Evolutionary conservation across 2,888 invertebrate species (phyloP).

Genomic region (Carpatolechia fugitivella): DNA sequence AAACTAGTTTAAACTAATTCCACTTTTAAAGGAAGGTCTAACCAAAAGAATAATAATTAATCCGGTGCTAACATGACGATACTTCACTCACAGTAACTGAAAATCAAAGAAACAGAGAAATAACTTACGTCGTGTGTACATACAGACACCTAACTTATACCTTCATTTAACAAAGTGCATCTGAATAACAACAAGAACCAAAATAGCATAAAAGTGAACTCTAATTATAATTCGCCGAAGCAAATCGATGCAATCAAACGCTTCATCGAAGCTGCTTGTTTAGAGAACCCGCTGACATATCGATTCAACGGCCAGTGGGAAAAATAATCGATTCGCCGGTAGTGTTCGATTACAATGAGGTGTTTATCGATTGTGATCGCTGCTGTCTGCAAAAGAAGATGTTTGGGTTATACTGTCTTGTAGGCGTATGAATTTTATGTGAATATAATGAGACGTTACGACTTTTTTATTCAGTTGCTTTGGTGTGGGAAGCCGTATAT

Average conservation of each 20-base stretch:
- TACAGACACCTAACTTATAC: too few relatives aligned
- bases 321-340: conserved; percentile 15
- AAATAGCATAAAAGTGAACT: neutral
- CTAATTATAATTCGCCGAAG: neutral
- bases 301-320: conserved; percentile 13
- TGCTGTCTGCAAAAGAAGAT: neutral
- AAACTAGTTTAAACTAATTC: too few relatives aligned
- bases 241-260: neutral
- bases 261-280: conserved; percentile 8
- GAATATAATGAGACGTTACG: neutral
- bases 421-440: neutral
- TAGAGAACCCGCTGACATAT: conserved; percentile 10
- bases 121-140: too few relatives aligned
- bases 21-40: too few relatives aligned
- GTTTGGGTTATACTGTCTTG: conserved; percentile 4
- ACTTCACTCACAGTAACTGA: too few relatives aligned
- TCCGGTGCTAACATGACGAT: too few relatives aligned
- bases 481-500: neutral
- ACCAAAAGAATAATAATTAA: too few relatives aligned
- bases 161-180: too few relatives aligned
- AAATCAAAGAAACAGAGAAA: too few relatives aligned
- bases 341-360: conserved; percentile 16
- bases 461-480: neutral
- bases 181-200: too few relatives aligned
- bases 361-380: conserved; percentile 10